Conservation (phyloP, 1,140 invertebrate species). For the Wiebesia pumilae region DNA sequence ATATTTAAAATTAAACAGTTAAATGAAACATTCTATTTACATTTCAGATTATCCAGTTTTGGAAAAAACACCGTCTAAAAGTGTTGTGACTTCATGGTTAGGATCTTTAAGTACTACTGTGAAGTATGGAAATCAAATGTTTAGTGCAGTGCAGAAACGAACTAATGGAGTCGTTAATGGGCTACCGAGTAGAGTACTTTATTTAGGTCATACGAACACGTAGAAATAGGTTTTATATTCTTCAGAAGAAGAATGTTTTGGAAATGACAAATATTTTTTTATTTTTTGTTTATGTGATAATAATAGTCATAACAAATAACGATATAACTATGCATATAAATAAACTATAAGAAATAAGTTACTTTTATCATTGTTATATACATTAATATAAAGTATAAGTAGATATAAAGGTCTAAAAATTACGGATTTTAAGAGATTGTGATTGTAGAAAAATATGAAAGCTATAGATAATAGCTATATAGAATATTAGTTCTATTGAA, state of each 20-base stretch:
- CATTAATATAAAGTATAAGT: neutral
- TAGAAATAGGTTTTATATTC: conserved; percentile 41
- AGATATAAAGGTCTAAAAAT: neutral
- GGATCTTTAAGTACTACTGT: conserved; percentile 77
- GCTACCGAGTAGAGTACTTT: conserved; percentile 69
- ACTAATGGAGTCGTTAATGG: conserved; percentile 71
- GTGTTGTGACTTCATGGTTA: conserved; percentile 76
- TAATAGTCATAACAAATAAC: neutral
- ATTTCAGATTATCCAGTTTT: conserved; percentile 57
- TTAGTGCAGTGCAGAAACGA: conserved; percentile 77
- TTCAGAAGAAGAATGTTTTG: neutral
- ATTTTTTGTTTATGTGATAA: conserved; percentile 35
- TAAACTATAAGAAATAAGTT: neutral
- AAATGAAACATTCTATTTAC: neutral
- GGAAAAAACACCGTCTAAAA: conserved; percentile 69
- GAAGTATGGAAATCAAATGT: conserved; percentile 78
- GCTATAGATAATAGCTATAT: neutral
- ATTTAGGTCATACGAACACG: conserved; percentile 64
- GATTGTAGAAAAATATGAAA: neutral
- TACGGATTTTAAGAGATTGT: neutral
- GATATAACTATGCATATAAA: no score
- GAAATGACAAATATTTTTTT: neutral
- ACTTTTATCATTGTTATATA: neutral
- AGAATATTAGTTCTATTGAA: neutral
- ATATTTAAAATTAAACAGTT: neutral